Evolutionary conservation across 2,113 vertebrate genomes (phyloP).

Genomic region (Apteryx mantelli): DNA sequence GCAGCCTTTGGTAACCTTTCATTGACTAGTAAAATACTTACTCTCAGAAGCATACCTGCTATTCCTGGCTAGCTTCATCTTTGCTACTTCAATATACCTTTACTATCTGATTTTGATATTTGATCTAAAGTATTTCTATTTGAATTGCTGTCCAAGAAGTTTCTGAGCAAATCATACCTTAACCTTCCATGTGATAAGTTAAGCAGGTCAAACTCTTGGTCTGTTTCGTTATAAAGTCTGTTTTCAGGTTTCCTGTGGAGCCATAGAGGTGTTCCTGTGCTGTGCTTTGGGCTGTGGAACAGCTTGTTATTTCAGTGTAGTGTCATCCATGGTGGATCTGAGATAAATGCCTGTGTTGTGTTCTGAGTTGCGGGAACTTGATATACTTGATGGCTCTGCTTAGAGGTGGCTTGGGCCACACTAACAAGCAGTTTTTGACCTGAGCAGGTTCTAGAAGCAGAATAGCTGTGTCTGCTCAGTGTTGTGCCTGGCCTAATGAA

Average conservation of each 20-base stretch:
- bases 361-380: accelerated
- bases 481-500: background rate
- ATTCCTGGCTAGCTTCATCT: background rate
- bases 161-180: background rate
- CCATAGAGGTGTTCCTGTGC: background rate
- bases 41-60: background rate
- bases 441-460: background rate
- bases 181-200: background rate
- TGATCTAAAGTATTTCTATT: background rate
- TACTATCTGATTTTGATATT: background rate
- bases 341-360: background rate
- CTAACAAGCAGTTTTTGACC: background rate
- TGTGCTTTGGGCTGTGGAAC: background rate
- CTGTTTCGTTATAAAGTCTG: background rate
- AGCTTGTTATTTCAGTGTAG: background rate
- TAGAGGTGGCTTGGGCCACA: background rate
- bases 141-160: background rate
- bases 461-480: background rate
- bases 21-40: background rate
- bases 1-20: background rate
- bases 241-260: background rate
- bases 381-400: background rate
- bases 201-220: background rate
- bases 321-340: background rate
- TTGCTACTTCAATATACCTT: background rate